Evolutionary conservation across 2,888 invertebrate genomes (phyloP), one percentile per base, ranked within the genome.

Genomic region (Caenorhabditis doughertyi): DNA sequence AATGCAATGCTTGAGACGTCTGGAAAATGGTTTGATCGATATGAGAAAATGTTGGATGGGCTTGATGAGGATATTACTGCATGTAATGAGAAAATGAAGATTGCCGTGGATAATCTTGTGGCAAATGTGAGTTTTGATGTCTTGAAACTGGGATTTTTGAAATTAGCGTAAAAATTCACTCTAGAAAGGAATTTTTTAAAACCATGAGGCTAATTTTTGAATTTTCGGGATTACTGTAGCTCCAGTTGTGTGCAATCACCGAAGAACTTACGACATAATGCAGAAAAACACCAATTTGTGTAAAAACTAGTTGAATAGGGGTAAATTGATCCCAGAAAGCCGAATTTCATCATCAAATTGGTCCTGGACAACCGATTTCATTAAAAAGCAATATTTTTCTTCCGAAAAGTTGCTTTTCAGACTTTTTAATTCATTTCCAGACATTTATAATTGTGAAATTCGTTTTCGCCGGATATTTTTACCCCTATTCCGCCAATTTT

Each of bases 21-120:
- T 1, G 49, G 9, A 5, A 51, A 42, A 11, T 58, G 73, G 68
- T 81, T 74, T 21, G 74, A 64, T 49, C 47, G 49, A 25, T 74
- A 65, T 39, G 81, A 81, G 25, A 18, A 21, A 47, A 44, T 55
- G 16, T 3, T 81, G 21, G 62, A 73, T 18, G 62, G 62, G 11
- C 18, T 80, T 3, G 60, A 73, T n/a, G 60, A 68, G 9, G 62
- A 80, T 35, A 25, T 80, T 29, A 29, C 32, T 35, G 27, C 21
- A 1, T 77, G 62, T 39, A 55, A 77, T 44, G 3, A n/a, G 18
- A 56, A 56, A 9, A 44, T 67, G 9, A 56, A 76, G 39, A 16
- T 18, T 0, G 49, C 35, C 21, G 39, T 64, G 4, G 58, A 68
- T 21, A 56, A 76, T 32, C 47, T 76, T 4, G 25, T 67, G 5